phyloP scores from a whole-genome alignment of 2,797 vertebrate genomes.

The Paratrypauchen microcephalus region DNA sequence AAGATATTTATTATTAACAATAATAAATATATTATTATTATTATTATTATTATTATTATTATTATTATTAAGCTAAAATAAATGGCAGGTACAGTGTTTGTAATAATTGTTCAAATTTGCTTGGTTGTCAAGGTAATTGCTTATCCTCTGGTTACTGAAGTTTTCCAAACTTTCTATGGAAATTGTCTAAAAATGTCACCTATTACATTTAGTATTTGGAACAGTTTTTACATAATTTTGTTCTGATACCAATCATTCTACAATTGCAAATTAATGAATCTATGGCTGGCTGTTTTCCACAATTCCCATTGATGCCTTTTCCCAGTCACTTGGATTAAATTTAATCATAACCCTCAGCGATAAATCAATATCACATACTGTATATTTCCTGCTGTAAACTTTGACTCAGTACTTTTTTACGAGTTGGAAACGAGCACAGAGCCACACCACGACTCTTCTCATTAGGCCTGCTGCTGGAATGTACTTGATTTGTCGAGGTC shows the following conservation, averaged over 20 bases:
- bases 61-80: too few relatives aligned
- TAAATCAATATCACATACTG: not conserved
- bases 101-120: not conserved
- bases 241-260: too few relatives aligned
- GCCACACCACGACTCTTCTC: slow-evolving; percentile 16
- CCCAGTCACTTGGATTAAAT: not conserved
- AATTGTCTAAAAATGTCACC: not conserved
- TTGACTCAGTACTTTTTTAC: slow-evolving; percentile 5
- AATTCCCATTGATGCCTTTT: not conserved
- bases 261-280: too few relatives aligned
- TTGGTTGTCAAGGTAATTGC: slow-evolving; percentile 15
- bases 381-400: slow-evolving; percentile 6
- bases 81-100: not conserved
- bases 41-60: too few relatives aligned
- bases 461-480: slow-evolving; percentile 17
- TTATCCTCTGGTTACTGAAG: not conserved
- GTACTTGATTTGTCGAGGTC: slow-evolving; percentile 25
- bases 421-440: slow-evolving; percentile 20
- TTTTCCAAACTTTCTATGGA: not conserved
- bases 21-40: too few relatives aligned
- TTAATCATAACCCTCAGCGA: not conserved
- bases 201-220: not conserved
- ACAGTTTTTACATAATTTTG: not conserved
- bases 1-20: too few relatives aligned
- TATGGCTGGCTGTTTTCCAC: too few relatives aligned